phyloP scores from a whole-genome alignment of 2,797 vertebrate species.

The Syndactyla subalaris region DNA sequence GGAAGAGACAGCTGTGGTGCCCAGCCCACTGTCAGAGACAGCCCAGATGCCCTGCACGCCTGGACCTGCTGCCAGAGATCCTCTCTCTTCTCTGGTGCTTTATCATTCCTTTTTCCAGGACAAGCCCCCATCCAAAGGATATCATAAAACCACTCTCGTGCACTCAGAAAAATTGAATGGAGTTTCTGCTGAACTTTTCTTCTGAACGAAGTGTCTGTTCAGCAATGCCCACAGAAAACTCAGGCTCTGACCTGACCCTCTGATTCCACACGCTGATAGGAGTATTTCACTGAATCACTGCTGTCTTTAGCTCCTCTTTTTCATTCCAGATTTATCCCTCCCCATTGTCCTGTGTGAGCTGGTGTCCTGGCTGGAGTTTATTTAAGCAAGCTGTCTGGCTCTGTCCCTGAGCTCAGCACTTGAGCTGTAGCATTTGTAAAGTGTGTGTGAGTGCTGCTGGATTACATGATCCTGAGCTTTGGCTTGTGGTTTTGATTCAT shows the following conservation, averaged over 20 bases:
- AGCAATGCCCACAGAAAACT: neutral
- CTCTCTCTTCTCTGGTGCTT: neutral
- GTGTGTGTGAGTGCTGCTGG: accelerated
- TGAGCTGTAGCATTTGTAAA: neutral
- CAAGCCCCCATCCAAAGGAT: neutral
- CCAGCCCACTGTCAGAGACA: too few species aligned
- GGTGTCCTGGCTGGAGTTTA: neutral
- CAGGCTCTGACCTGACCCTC: neutral
- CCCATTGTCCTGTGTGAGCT: neutral
- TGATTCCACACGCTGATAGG: neutral
- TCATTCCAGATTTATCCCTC: neutral
- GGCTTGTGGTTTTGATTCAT: neutral
- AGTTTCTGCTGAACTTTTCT: neutral
- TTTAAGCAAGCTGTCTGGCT: neutral
- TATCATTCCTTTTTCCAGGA: neutral
- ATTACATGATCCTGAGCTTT: neutral
- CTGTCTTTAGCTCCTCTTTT: neutral
- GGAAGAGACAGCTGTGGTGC: neutral
- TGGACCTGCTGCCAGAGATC: neutral
- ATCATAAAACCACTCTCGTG: neutral
- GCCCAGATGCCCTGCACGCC: too few species aligned
- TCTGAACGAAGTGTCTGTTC: neutral
- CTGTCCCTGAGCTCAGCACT: neutral
- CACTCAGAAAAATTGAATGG: neutral
- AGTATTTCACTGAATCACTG: neutral